These are phyloP conservation scores for Rhingia campestris DNA, from an alignment of 2,888 invertebrate genomes.

Conservation along the genomic window DNA sequence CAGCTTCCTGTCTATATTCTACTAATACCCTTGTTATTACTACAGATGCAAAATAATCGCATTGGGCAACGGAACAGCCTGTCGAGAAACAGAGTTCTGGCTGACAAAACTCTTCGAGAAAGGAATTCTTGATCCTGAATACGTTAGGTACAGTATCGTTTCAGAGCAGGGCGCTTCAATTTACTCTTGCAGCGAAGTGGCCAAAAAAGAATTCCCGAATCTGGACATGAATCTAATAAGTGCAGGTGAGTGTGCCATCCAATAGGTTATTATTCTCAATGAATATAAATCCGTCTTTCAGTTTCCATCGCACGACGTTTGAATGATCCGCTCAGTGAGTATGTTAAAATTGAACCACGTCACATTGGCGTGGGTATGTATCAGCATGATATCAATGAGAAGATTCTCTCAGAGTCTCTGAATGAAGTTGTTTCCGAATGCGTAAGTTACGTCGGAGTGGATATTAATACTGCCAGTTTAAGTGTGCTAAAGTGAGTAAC, in stretches of 20 bases:
- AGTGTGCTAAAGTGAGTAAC: conserved; percentile 88
- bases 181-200: conserved; percentile 94
- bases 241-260: conserved; percentile 84
- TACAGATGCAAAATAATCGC: conserved; percentile 90
- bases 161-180: conserved; percentile 96
- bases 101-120: conserved; percentile 85
- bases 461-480: conserved; percentile 93
- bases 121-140: conserved; percentile 84
- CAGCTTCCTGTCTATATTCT: not conserved
- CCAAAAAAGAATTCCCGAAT: conserved; percentile 92
- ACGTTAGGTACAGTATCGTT: conserved; percentile 89
- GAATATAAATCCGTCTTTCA: conserved; percentile 75
- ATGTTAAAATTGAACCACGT: conserved; percentile 96
- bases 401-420: conserved; percentile 88
- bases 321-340: conserved; percentile 94
- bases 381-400: conserved; percentile 94
- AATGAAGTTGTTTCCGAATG: conserved; percentile 93
- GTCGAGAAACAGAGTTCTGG: conserved; percentile 93
- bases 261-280: not conserved
- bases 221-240: conserved; percentile 93
- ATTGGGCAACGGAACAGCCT: conserved; percentile 95
- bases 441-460: conserved; percentile 96
- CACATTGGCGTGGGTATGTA: conserved; percentile 98
- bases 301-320: conserved; percentile 93
- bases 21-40: not conserved